Evolutionary conservation across 2,888 invertebrate species (phyloP).

Genomic region (Eilema depressum): DNA sequence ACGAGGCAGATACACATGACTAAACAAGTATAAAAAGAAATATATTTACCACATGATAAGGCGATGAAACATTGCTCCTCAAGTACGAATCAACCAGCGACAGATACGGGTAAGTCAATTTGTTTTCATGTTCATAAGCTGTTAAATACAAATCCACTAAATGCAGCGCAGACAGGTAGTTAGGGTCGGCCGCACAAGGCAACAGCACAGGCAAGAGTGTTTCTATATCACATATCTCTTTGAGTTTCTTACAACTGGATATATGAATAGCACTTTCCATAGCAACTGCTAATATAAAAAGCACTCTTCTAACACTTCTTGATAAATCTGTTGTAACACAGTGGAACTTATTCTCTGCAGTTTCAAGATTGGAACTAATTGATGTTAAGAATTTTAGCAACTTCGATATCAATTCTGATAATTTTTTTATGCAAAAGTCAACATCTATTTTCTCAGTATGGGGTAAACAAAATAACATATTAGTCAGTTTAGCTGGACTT

Average conservation of each 20-base stretch:
- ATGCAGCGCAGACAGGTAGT: conserved; percentile 82
- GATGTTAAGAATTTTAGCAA: conserved; percentile 62
- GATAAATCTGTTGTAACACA: conserved; percentile 69
- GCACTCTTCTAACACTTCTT: conserved; percentile 72
- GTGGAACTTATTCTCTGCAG: conserved; percentile 65
- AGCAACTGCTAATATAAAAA: conserved; percentile 86
- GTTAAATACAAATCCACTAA: conserved; percentile 85
- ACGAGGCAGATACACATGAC: background rate
- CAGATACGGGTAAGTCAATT: conserved; percentile 75
- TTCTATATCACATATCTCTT: conserved; percentile 78
- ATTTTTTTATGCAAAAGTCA: conserved; percentile 60
- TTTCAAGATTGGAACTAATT: conserved; percentile 67
- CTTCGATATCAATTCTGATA: conserved; percentile 72
- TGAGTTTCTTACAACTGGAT: conserved; percentile 78
- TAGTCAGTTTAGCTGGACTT: conserved; percentile 76
- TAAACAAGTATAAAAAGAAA: conserved; percentile 10
- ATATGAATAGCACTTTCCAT: conserved; percentile 88
- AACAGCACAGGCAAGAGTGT: conserved; percentile 76
- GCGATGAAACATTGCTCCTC: conserved; percentile 89
- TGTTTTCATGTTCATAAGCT: conserved; percentile 79
- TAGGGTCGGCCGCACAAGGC: conserved; percentile 77
- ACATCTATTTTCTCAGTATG: conserved; percentile 83
- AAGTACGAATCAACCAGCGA: conserved; percentile 83
- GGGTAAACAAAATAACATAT: conserved; percentile 85
- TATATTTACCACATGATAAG: conserved; percentile 88